These are phyloP conservation scores for Anolis apletophallus DNA, from an alignment of 2,797 vertebrate species.

Conservation along the genomic window DNA sequence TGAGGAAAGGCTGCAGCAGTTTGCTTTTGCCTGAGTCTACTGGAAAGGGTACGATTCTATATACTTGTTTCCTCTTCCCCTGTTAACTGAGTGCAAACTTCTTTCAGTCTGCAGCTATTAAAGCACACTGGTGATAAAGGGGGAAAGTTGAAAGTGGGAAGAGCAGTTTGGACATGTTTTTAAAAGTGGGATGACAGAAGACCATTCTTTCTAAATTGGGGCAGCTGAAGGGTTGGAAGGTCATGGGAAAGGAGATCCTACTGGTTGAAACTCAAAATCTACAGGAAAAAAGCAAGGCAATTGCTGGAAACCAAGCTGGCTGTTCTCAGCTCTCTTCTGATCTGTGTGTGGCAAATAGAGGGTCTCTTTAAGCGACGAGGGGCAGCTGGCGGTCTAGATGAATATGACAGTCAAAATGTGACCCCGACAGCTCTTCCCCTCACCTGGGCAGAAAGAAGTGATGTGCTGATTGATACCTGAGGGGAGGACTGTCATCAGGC, in stretches of 20 bases:
- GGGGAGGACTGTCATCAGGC: slow-evolving; percentile 67
- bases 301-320: slow-evolving; percentile 4
- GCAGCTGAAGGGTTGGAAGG: too few species aligned
- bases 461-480: slow-evolving; percentile 72
- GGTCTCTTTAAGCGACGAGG: slow-evolving; percentile 55
- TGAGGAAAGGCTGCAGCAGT: too few species aligned
- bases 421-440: slow-evolving; percentile 68
- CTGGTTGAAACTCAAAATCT: slow-evolving; percentile 12
- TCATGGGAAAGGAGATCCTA: slow-evolving; percentile 43
- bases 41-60: too few species aligned
- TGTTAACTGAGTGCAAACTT: too few species aligned
- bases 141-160: too few species aligned
- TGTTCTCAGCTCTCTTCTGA: not conserved
- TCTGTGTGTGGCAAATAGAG: slow-evolving; percentile 25
- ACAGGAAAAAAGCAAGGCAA: slow-evolving; percentile 44
- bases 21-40: too few species aligned
- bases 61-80: too few species aligned
- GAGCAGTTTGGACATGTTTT: too few species aligned
- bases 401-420: slow-evolving; percentile 71
- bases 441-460: slow-evolving; percentile 63
- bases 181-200: too few species aligned
- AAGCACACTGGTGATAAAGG: too few species aligned
- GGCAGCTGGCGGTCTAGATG: slow-evolving; percentile 65
- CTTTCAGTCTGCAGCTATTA: too few species aligned
- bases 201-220: too few species aligned